These are phyloP conservation scores for Dicaeum eximium DNA, from an alignment of 2,113 vertebrate species.

Conservation along the genomic window DNA sequence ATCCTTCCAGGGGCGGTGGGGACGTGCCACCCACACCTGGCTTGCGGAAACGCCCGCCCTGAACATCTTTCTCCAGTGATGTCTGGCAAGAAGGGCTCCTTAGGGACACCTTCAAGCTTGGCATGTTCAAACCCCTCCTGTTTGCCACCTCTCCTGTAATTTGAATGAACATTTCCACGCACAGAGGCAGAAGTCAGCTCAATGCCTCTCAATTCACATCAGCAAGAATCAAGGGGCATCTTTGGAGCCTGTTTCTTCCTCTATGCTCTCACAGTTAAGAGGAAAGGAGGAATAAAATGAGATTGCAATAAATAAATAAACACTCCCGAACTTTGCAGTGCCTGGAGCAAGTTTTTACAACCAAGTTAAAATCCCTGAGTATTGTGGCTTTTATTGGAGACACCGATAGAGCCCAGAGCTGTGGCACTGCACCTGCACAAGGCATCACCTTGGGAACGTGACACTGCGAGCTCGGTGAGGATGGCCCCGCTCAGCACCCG, in stretches of 20 bases:
- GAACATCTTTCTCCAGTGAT: neutral
- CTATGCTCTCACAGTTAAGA: neutral
- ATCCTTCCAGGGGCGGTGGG: neutral
- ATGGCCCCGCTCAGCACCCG: neutral
- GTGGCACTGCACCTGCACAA: neutral
- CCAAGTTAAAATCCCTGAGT: neutral
- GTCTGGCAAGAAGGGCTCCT: neutral
- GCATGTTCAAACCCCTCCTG: accelerated
- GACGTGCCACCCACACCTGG: neutral
- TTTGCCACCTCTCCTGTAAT: neutral
- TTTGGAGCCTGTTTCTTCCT: neutral
- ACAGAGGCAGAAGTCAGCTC: neutral
- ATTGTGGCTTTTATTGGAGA: neutral
- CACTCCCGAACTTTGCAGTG: neutral
- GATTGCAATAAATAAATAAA: neutral
- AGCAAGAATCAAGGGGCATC: neutral
- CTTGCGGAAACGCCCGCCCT: neutral
- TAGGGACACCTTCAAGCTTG: neutral
- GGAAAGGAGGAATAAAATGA: neutral
- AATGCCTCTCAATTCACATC: neutral
- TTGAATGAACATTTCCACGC: neutral
- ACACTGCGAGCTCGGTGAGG: neutral
- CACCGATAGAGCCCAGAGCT: neutral
- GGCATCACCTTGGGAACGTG: neutral
- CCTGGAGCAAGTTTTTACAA: neutral